Evolutionary conservation across 2,888 invertebrate species (phyloP).

Genomic region (Ichneumoninae sp.): DNA sequence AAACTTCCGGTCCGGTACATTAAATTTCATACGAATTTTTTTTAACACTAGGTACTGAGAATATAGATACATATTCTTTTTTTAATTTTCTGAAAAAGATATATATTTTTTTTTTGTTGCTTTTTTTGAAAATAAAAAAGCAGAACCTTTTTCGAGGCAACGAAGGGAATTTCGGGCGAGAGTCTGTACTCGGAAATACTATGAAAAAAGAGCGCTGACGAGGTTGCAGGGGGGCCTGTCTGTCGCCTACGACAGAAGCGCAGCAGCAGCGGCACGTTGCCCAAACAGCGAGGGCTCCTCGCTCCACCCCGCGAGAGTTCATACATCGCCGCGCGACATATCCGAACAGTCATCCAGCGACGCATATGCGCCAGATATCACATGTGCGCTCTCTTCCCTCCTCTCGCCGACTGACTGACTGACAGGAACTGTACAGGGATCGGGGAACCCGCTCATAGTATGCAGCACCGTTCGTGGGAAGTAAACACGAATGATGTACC

Average conservation of each 20-base stretch:
- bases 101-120: background rate
- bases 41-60: too few species aligned
- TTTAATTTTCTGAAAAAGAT: background rate
- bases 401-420: slow-evolving; percentile 59
- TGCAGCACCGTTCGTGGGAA: slow-evolving; percentile 59
- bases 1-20: too few species aligned
- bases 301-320: slow-evolving; percentile 55
- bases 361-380: slow-evolving; percentile 64
- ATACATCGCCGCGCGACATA: slow-evolving; percentile 49
- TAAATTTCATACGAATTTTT: too few species aligned
- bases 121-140: background rate
- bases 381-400: slow-evolving; percentile 61
- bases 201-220: slow-evolving; percentile 32
- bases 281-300: slow-evolving; percentile 52
- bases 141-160: background rate
- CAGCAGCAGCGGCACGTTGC: slow-evolving; percentile 41
- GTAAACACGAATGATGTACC: slow-evolving; percentile 59
- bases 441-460: slow-evolving; percentile 41
- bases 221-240: slow-evolving; percentile 34
- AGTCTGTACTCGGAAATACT: slow-evolving; percentile 43
- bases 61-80: too few species aligned
- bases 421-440: slow-evolving; percentile 42
- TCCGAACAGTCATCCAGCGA: slow-evolving; percentile 50
- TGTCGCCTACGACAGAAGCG: slow-evolving; percentile 23
- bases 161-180: slow-evolving; percentile 5